Evolutionary conservation across 2,113 vertebrate genomes (phyloP).

Genomic region (Peromyscus leucopus): DNA sequence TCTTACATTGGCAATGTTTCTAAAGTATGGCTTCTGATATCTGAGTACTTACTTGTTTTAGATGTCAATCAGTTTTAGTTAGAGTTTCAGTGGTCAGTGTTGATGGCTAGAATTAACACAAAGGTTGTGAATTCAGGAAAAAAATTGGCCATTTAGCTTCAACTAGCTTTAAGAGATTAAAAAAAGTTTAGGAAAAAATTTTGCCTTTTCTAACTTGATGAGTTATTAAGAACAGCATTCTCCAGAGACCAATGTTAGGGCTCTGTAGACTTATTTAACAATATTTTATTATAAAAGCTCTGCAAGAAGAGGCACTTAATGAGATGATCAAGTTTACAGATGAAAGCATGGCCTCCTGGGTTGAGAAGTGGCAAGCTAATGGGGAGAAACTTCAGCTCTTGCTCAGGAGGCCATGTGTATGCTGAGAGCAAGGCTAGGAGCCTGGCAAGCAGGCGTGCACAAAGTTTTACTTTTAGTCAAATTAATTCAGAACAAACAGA

Average conservation of each 20-base stretch:
- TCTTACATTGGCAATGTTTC: not conserved
- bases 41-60: not conserved
- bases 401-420: not conserved
- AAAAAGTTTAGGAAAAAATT: conserved; percentile 33
- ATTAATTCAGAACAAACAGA: conserved; percentile 57
- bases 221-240: conserved; percentile 55
- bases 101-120: not conserved
- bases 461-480: conserved; percentile 45
- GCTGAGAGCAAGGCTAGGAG: not conserved
- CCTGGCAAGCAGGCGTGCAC: not conserved
- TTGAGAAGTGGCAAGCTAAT: conserved; percentile 58
- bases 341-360: conserved; percentile 62
- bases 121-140: not conserved
- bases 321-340: conserved; percentile 74
- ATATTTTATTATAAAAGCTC: conserved; percentile 69
- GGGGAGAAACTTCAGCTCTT: conserved; percentile 62
- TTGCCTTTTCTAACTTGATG: conserved; percentile 26
- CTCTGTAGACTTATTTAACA: conserved; percentile 70
- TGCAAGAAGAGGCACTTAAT: conserved; percentile 74
- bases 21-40: not conserved
- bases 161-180: conserved; percentile 58
- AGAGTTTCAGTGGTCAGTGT: not conserved
- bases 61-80: not conserved
- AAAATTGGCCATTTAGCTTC: not conserved
- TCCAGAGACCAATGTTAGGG: conserved; percentile 1